Percentiles rank a stretch among this genome's conserved stretches.
Evolutionary conservation across 2,113 vertebrate species (phyloP).

Genomic region (Muntiacus reevesi): DNA sequence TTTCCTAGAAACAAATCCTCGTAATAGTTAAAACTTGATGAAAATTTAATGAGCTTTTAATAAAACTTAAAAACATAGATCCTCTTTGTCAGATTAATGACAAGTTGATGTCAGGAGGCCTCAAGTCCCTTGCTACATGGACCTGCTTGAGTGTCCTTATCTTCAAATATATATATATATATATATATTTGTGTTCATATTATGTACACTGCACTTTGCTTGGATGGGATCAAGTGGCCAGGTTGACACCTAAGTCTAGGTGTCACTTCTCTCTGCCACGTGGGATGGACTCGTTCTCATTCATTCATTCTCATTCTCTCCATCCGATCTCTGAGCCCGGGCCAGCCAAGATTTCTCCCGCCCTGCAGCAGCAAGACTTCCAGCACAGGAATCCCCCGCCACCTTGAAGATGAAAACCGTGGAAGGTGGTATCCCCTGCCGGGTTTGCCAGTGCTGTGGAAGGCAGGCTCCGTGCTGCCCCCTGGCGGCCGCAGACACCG

Average conservation of each 20-base stretch:
- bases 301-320: background rate
- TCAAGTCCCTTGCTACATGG: background rate
- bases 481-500: background rate
- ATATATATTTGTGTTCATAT: background rate
- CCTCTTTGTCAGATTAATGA: background rate
- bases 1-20: background rate
- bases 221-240: background rate
- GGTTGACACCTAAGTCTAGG: background rate
- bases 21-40: background rate
- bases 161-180: background rate
- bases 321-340: background rate
- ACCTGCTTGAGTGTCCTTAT: background rate
- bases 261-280: background rate
- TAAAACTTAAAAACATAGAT: background rate
- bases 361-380: background rate
- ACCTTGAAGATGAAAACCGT: no score
- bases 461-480: background rate
- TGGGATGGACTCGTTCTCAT: background rate
- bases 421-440: fast-evolving
- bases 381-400: fast-evolving
- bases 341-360: background rate
- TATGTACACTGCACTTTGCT: background rate
- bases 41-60: background rate
- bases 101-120: background rate
- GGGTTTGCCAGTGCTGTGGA: fast-evolving